Conservation (phyloP, 2,888 invertebrate genomes). For the Panzeria rudis region DNA sequence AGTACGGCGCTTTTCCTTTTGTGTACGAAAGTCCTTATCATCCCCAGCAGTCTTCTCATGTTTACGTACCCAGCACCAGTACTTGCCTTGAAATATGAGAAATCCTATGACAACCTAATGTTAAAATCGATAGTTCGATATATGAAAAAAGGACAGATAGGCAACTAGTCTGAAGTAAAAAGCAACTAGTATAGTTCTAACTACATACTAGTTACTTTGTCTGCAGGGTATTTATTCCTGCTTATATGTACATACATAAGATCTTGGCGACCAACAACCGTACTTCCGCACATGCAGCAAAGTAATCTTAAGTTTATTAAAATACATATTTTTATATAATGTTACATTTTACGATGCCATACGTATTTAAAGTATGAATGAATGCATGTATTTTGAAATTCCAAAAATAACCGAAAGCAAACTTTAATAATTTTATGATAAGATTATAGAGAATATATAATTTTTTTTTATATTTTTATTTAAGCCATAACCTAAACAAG, state of each 20-base stretch:
- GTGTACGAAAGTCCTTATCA: too few species aligned
- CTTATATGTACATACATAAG: neutral
- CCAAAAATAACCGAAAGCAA: neutral
- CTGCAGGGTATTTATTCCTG: neutral
- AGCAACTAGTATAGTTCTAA: too few species aligned
- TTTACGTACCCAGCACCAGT: too few species aligned
- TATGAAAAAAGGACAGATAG: too few species aligned
- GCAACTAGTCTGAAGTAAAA: too few species aligned
- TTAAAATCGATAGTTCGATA: too few species aligned
- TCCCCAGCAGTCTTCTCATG: too few species aligned
- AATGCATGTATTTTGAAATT: conserved; percentile 7
- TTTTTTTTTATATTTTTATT: conserved; percentile 25
- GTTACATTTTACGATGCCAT: conserved; percentile 28
- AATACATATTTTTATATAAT: conserved; percentile 23
- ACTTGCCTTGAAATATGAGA: too few species aligned
- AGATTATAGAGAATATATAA: conserved; percentile 37
- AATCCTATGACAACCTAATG: too few species aligned
- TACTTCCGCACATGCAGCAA: conserved; percentile 19
- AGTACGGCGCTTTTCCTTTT: too few species aligned
- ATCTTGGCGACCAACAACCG: conserved; percentile 2
- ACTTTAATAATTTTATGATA: conserved; percentile 35
- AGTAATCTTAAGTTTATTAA: conserved; percentile 14
- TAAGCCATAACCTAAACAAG: conserved; percentile 68
- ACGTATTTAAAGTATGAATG: conserved; percentile 8
- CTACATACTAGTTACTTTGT: neutral